phyloP scores from a whole-genome alignment of 1,140 invertebrate species.

The Leguminivora glycinivorella region DNA sequence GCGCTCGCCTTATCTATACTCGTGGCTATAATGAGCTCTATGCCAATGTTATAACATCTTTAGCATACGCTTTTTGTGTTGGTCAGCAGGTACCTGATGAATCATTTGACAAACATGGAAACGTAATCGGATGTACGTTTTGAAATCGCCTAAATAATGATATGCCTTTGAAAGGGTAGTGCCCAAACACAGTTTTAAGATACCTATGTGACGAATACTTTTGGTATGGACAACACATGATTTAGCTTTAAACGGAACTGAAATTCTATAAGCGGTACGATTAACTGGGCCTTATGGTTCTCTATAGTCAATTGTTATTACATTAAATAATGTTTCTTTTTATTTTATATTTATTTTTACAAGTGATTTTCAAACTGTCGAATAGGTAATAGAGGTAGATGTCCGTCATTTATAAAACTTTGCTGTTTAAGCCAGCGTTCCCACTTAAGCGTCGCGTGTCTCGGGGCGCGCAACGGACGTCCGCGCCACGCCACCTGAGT shows the following conservation, averaged over 20 bases:
- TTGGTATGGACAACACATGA: no score
- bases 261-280: not conserved
- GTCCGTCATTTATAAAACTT: slow-evolving; percentile 4
- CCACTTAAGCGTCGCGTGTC: no score
- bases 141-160: slow-evolving; percentile 5
- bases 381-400: not conserved
- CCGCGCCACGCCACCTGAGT: no score
- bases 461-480: no score
- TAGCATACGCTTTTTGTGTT: not conserved
- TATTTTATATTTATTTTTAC: not conserved
- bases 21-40: not conserved
- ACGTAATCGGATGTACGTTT: slow-evolving; percentile 18
- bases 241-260: slow-evolving; percentile 16
- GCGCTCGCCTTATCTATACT: not conserved
- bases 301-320: not conserved
- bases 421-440: no score
- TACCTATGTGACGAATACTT: slow-evolving; percentile 10
- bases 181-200: not conserved
- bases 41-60: not conserved
- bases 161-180: not conserved
- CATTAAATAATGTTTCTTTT: not conserved
- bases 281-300: not conserved
- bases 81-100: slow-evolving; percentile 8
- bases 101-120: slow-evolving; percentile 8
- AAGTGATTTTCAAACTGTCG: not conserved